Evolutionary conservation across 2,113 vertebrate genomes (phyloP), one percentile per base, ranked within the genome.

Genomic region (Eonycteris spelaea): DNA sequence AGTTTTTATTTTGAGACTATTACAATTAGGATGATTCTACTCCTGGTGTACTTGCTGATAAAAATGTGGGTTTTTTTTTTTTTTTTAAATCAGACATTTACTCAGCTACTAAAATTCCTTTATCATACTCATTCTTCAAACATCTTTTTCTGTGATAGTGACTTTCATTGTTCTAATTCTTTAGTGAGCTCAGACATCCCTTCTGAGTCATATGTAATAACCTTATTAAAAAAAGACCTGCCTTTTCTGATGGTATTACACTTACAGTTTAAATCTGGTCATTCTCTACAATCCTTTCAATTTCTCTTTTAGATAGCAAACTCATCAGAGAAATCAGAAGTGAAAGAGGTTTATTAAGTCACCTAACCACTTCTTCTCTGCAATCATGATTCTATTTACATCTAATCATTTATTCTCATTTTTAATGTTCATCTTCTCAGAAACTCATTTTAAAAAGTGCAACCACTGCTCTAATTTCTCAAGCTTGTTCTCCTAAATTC

Each of bases 401-500:
- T 63, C 45, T 91, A 75, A 96, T 94, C 3, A 95, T 73, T 94
- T 95, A n/a, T 84, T 70, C 24, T 95, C 55, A 90, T 82, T 71
- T 87, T 97, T 90, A 97, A 89, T 43, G 33, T 38, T 97, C 53
- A 51, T 92, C 65, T 91, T 96, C 79, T 90, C 78, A 95, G 79
- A 94, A 96, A 73, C 35, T 96, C 75, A 92, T 71, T 95, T 91
- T 35, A n/a, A 94, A 95, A 93, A 92, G 7, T 92, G 10, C 40
- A 94, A 70, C 57, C 28, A 95, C 19, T 91, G 19, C 28, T 96
- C 28, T 94, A 97, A 86, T 91, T 95, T 89, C 97, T 87, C 48
- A 86, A 86, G 33, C 35, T 70, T 90, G 79, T 86, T 92, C 43
- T 86, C 48, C 67, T 75, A 70, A 95, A 96, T 95, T 92, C 73